Evolutionary conservation across 2,797 vertebrate genomes (phyloP), one percentile per base, ranked within the genome.

Genomic region (Enteromius thamalakanensis): DNA sequence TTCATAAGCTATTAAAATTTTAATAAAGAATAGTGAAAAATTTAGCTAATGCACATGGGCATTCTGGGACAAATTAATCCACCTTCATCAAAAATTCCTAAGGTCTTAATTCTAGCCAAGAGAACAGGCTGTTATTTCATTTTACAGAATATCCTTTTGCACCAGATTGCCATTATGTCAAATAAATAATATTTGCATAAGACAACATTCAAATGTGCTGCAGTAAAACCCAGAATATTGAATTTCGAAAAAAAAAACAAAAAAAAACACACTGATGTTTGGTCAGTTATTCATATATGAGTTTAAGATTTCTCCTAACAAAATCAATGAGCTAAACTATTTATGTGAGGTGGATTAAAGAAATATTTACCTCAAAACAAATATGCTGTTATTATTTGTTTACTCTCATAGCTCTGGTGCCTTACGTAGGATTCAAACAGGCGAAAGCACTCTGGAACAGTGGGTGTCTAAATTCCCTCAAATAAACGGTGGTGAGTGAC

Each of bases 121-220:
- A 51, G 70, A 26, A 53, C 65, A 40, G 47, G 15, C 72, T 40
- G 15, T 76, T 45, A 32, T 23, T 55, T 67, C 34, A 75, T 58
- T 40, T 29, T 42, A 65, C 17, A 65, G 37, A 45, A 80, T 42
- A 53, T 69, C 14, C n/a, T 45, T 67, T 76, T 26, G 29, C 45
- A 58, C 47, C 62, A 51, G 64, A 82, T 32, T 76, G n/a, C 10
- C 45, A 29, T 40, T 67, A 26, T 76, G 34, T 55, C 21, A 68
- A 68, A 82, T 76, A 76, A 75, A 76, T 67, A 6, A 82, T 55
- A 45, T 76, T 76, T 58, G 60, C 49, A 76, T 82, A 32, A 67
- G n/a, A 76, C 64, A 64, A 5, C 17, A 51, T 76, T 62, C 34
- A 65, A 65, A 67, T 67, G 21, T 37, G 8, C 40, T 49, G 26